Evolutionary conservation across 37 sponge, comb jelly and placozoan genomes (phyloP), one percentile per base, ranked within the genome.

Genomic region (Beroe forskalii): DNA sequence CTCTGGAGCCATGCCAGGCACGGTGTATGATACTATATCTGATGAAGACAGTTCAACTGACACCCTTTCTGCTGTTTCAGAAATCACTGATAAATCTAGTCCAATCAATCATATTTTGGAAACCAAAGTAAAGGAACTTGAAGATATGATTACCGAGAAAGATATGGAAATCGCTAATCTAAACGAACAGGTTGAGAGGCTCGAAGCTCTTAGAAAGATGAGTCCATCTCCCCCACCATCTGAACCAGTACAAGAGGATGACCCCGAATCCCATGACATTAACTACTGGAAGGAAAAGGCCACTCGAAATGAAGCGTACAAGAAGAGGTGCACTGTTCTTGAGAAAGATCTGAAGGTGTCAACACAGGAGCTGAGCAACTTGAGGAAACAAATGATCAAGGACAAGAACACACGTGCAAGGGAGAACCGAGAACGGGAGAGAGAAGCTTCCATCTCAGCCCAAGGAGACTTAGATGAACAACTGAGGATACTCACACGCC

Each of bases 231-330:
- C 86, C 40, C 24, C 86, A 20, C 86, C 86, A 0, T 41, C 86
- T 25, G 55, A 41, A 8, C 55, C 37, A 1, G 86, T 38, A 42
- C 55, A 44, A 6, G 31, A 64, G 30, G 86, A 80, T 80, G 86
- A 80, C 35, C 86, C 86, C n/a, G 40, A 80, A 25, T 80, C 86
- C 14, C 86, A 80, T 43, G 86, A 80, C 35, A 80, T 80, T 27
- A 38, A 80, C 27, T 80, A 80, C 48, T 80, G 86, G 86, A 80
- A 80, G 35, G 86, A 80, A 24, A 80, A 38, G 55, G 43, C 86
- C 4, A 80, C 28, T 2, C 40, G 40, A n/a, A 41, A 44, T 43
- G 86, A 80, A 24, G 86, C 38, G 4, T 80, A 80, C 86, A 80
- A 80, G 35, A 80, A 80, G 86, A 35, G 55, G 31, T 80, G 86